These are phyloP conservation scores for Tursiops truncatus DNA, from an alignment of 2,113 vertebrate species.

Conservation along the genomic window DNA sequence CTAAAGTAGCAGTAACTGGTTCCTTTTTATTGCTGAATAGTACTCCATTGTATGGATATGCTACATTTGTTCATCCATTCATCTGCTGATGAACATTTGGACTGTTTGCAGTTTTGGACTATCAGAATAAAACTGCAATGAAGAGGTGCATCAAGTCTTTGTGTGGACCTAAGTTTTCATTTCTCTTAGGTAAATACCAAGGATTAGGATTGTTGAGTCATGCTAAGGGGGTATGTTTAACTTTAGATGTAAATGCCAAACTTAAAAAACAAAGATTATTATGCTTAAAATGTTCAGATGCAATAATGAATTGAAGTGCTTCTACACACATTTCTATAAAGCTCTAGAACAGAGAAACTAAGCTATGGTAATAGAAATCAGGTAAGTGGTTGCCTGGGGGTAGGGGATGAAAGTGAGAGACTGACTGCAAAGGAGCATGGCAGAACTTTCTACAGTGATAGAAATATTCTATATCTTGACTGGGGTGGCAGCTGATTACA, in stretches of 20 bases:
- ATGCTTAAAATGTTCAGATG: conserved; percentile 15
- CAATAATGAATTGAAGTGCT: not conserved
- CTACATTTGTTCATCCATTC: not conserved
- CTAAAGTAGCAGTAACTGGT: not conserved
- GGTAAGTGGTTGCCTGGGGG: not conserved
- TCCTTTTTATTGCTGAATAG: not conserved
- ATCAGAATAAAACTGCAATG: not conserved
- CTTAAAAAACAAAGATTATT: not conserved
- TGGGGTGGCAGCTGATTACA: not conserved
- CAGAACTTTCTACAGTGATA: not conserved
- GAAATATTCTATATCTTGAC: not conserved
- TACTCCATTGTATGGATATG: not conserved
- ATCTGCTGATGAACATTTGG: not conserved
- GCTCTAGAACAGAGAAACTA: not conserved
- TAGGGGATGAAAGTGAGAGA: not conserved
- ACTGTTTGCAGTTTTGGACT: not conserved
- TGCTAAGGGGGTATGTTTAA: not conserved
- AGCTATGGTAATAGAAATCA: not conserved
- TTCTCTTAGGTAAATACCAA: not conserved
- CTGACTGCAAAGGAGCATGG: not conserved
- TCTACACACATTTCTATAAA: not conserved
- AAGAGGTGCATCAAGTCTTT: not conserved
- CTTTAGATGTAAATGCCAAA: not conserved
- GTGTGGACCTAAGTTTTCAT: not conserved
- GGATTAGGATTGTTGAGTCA: not conserved